Percentiles rank a stretch among this genome's conserved stretches.
Conservation (phyloP, 2,113 vertebrate species). For the Carettochelys insculpta region DNA sequence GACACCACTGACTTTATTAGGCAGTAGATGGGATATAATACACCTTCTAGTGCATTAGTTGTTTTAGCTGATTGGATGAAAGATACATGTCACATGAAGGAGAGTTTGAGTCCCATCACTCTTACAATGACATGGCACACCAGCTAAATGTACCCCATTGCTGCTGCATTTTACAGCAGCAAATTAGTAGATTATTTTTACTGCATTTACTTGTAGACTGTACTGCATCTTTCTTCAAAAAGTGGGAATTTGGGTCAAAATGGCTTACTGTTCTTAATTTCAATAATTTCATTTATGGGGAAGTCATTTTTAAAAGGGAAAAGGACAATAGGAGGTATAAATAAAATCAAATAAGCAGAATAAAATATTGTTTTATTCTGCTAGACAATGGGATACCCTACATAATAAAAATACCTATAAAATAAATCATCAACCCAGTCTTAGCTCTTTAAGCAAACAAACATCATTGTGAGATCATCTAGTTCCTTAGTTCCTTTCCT, state of each 20-base stretch:
- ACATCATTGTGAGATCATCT: not conserved
- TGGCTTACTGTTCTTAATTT: conserved; percentile 46
- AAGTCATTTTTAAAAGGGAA: conserved; percentile 24
- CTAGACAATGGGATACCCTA: conserved; percentile 22
- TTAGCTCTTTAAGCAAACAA: conserved; percentile 19
- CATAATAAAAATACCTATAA: conserved; percentile 28
- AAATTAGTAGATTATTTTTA: conserved; percentile 65
- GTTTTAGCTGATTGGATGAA: conserved; percentile 81
- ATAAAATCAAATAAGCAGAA: conserved; percentile 40
- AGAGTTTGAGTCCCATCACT: conserved; percentile 72
- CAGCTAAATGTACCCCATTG: conserved; percentile 68
- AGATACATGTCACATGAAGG: conserved; percentile 73
- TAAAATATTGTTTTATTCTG: conserved; percentile 36
- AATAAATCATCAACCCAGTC: conserved; percentile 29
- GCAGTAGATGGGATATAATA: conserved; percentile 78
- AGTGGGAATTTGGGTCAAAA: conserved; percentile 37
- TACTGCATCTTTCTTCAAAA: conserved; percentile 34
- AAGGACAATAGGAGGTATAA: conserved; percentile 47
- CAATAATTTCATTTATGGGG: conserved; percentile 47
- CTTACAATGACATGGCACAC: conserved; percentile 69
- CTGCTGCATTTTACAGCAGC: conserved; percentile 48
- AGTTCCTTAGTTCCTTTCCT: not conserved
- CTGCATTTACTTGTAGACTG: conserved; percentile 35
- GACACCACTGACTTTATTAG: conserved; percentile 79
- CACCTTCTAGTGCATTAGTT: conserved; percentile 73